Evolutionary conservation across 2,888 invertebrate genomes (phyloP).

Genomic region (Stenotaenia linearis): DNA sequence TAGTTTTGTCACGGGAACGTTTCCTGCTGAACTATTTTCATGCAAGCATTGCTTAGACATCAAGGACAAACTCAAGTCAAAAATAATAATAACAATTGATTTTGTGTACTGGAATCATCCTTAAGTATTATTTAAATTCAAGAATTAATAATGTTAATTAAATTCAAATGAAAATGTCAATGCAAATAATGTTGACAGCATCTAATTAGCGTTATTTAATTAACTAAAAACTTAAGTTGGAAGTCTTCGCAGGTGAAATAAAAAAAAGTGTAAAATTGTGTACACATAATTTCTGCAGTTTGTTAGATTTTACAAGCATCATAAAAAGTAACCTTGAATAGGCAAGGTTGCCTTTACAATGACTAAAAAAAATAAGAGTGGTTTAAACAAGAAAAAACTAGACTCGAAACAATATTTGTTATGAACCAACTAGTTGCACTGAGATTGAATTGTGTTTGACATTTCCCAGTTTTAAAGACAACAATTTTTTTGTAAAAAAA

Average conservation of each 20-base stretch:
- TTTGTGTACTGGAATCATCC: too few relatives aligned
- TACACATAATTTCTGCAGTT: neutral
- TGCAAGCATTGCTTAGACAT: neutral
- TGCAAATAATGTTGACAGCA: neutral
- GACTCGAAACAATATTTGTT: neutral
- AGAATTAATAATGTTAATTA: too few relatives aligned
- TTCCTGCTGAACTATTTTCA: neutral
- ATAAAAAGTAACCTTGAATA: conserved; percentile 1
- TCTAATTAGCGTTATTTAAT: neutral
- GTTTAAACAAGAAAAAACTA: neutral
- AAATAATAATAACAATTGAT: too few relatives aligned
- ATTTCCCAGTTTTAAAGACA: too few relatives aligned
- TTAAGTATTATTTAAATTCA: too few relatives aligned
- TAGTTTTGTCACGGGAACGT: neutral
- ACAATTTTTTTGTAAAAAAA: too few relatives aligned
- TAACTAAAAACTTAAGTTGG: too few relatives aligned
- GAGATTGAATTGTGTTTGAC: neutral
- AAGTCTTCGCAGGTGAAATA: neutral
- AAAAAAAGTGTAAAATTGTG: neutral
- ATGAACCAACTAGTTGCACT: neutral
- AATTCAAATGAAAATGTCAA: too few relatives aligned
- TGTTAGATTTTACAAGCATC: neutral
- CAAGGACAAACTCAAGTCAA: neutral
- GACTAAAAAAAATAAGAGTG: neutral
- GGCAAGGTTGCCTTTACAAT: neutral